These are phyloP conservation scores for Chanos chanos DNA, from an alignment of 2,797 vertebrate species.

Conservation along the genomic window DNA sequence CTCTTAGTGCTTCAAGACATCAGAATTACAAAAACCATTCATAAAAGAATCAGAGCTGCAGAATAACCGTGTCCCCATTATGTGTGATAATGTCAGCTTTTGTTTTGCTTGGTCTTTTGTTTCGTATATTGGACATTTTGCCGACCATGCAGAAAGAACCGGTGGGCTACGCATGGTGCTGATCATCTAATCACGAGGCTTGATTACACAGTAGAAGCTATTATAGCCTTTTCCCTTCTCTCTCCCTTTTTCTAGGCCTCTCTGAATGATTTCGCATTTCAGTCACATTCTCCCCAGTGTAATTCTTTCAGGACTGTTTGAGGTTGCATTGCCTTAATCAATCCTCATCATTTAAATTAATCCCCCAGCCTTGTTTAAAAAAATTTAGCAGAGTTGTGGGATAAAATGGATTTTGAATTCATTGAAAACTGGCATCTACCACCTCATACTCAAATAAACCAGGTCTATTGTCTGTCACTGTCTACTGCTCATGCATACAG, in stretches of 20 bases:
- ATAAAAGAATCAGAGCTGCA: no score
- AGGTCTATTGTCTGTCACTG: no score
- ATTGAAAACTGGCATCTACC: conserved; percentile 29
- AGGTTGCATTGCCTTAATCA: conserved; percentile 40
- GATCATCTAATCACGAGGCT: conserved; percentile 29
- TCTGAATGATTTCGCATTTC: conserved; percentile 31
- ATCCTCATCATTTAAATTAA: conserved; percentile 47
- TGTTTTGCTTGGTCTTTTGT: no score
- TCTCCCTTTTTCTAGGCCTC: neutral
- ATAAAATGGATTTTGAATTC: conserved; percentile 41
- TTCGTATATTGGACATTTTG: no score
- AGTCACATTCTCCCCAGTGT: conserved; percentile 39
- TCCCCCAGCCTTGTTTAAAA: conserved; percentile 30
- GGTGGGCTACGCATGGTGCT: no score
- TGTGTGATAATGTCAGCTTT: no score
- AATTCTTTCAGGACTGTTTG: conserved; percentile 41
- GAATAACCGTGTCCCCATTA: no score
- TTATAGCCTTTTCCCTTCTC: neutral
- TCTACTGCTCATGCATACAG: no score
- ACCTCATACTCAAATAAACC: no score
- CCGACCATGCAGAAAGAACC: neutral
- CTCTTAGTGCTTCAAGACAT: no score
- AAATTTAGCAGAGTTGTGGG: conserved; percentile 38
- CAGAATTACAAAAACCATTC: no score
- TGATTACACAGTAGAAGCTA: conserved; percentile 17